Base-by-base conservation (phyloP, 2,797 vertebrate genomes). In the Sebastolobus altivelis region DNA sequence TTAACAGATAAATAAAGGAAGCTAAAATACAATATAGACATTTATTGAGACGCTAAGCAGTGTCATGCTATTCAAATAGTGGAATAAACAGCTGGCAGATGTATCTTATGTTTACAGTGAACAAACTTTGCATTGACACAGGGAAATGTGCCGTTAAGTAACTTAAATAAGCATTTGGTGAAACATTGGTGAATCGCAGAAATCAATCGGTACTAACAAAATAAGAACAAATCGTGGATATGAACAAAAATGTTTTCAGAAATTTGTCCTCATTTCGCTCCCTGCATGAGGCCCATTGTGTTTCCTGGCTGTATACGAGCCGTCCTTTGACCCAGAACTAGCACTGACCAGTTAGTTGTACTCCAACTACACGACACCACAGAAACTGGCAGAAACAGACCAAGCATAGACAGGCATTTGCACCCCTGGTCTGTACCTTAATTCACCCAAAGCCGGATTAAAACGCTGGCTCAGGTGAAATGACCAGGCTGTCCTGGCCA, bases 371-470 rank as follows among this genome's bases (percentile, higher is more conserved):
- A 22, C 75, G 33, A 43, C 77, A 79, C 85, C 82, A 33, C 61
- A 37, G 56, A 72, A 56, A 61, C 18, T 40, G 79, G 78, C 68
- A 60, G n/a, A 38, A 43, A 65, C 58, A 31, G 65, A 55, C 56
- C 63, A 52, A 78, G 72, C 13, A 1, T 56, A 27, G 49, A 61
- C 9, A 38, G 72, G 69, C 35, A 40, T 80, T 85, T 77, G 70
- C 49, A 61, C 13, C 6, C 35, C 38, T 20, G 25, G 9, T 55
- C 74, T 38, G 25, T 7, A 79, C 85, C 31, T 58, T 78, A 67
- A 85, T 83, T 83, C 83, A 73, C 72, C 58, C 78, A 80, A 79
- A 88, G 20, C 75, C 3, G 31, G 83, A 86, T 87, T 89, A 80
- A 43, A 80, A 35, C 37, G 1, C 25, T 9, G 29, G 78, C 66